Evolutionary conservation across 1,140 invertebrate genomes (phyloP), one percentile per base, ranked within the genome.

Genomic region (Dreissena rostriformis): DNA sequence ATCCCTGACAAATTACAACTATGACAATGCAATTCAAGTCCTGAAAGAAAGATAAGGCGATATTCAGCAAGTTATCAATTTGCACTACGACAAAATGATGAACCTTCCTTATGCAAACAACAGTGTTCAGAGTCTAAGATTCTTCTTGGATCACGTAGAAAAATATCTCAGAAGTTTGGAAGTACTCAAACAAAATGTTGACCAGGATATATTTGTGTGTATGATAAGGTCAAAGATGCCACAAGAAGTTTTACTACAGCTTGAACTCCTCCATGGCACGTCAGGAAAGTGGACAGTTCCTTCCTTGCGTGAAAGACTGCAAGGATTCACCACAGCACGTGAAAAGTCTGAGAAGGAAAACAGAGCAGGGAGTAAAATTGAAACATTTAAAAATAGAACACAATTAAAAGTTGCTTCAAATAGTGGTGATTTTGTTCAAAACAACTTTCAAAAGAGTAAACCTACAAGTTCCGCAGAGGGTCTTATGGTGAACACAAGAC

Each of bases 311-410:
- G 28, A 72, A 15, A 17, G 14, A 39, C 22, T 72, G 24, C 15
- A 14, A 29, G 70, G 49, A 39, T 72, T 29, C 28, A 72, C 49
- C 12, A 14, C 49, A 10, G 70, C 70, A 10, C 22, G 39, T 15
- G 70, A 72, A 72, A 72, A 49, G 15, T 17, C 70, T 29, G 29
- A 72, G 49, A 39, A 72, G 70, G 15, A 72, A 72, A 12, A 39
- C 15, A 72, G 28, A 19, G 11, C 17, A 51, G 15, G 49, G 10
- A 15, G 11, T 22, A 28, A 15, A 11, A 14, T n/a, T 12, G 26
- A 14, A 14, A 67, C 19, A 12, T 15, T 67, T 12, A 22, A 12
- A 12, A n/a, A 12, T 22, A 14, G 12, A 28, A 67, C n/a, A n/a
- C n/a, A n/a, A n/a, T n/a, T n/a, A n/a, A n/a, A n/a, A 61, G n/a